Conservation (phyloP, 2,797 vertebrate species). For the Pelochelys cantorii region DNA sequence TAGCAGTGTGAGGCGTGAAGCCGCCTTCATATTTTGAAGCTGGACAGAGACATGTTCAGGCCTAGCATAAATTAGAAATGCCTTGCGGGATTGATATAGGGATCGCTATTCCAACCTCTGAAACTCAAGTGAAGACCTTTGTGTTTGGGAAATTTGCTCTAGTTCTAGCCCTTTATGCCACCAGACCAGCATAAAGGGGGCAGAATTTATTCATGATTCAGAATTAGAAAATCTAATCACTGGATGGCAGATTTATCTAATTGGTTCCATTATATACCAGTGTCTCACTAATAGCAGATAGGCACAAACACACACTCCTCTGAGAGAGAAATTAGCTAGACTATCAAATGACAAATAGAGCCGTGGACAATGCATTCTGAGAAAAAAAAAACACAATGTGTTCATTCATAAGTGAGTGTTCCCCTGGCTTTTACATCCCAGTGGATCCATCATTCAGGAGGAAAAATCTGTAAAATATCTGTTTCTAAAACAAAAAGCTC, state of each 20-base stretch:
- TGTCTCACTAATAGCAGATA: neutral
- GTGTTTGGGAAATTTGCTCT: neutral
- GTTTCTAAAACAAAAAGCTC: neutral
- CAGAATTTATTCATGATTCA: neutral
- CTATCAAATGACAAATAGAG: neutral
- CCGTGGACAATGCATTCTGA: neutral
- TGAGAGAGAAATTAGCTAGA: neutral
- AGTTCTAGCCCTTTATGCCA: neutral
- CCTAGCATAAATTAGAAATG: neutral
- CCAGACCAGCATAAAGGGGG: neutral
- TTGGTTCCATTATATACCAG: neutral
- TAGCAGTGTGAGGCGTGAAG: neutral
- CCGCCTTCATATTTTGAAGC: neutral
- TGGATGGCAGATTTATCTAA: neutral
- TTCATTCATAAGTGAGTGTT: neutral
- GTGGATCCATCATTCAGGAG: neutral
- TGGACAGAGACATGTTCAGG: rapidly evolving
- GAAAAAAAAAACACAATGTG: neutral
- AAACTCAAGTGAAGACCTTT: neutral
- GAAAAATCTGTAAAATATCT: neutral
- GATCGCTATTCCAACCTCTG: neutral
- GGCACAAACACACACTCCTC: neutral
- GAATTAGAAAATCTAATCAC: neutral
- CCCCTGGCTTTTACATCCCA: neutral
- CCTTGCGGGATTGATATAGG: neutral